A percentile compares a stretch with the other conserved stretches of the same genome.
Evolutionary conservation across 2,888 invertebrate species (phyloP).

Genomic region (Acleris laterana): DNA sequence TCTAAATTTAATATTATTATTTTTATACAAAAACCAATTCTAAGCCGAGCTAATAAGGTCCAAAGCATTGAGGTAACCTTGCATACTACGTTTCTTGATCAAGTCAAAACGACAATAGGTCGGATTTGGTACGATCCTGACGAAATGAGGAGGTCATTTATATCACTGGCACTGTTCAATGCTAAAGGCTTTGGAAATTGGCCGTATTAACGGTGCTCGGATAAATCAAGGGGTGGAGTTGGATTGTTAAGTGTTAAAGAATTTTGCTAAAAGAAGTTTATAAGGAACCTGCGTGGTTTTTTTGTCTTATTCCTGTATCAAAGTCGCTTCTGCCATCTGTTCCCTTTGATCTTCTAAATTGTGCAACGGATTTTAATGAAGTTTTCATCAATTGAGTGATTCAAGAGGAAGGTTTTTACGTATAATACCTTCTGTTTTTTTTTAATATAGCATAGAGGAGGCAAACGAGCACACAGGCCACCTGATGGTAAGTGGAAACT

Average conservation of each 20-base stretch:
- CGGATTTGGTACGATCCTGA: slow-evolving; percentile 48
- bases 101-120: slow-evolving; percentile 58
- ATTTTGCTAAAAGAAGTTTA: slow-evolving; percentile 26
- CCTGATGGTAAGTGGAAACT: too few relatives aligned
- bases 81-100: slow-evolving; percentile 51
- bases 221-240: slow-evolving; percentile 29
- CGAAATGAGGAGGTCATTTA: slow-evolving; percentile 52
- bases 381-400: too few relatives aligned
- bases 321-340: too few relatives aligned
- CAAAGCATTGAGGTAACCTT: slow-evolving; percentile 25
- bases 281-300: not conserved
- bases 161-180: slow-evolving; percentile 43
- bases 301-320: too few relatives aligned
- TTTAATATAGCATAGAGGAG: too few relatives aligned
- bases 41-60: slow-evolving; percentile 18
- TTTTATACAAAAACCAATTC: not conserved
- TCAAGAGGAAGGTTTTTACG: too few relatives aligned
- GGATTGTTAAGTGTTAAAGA: not conserved
- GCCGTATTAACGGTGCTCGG: slow-evolving; percentile 31
- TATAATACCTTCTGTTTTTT: too few relatives aligned
- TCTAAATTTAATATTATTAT: slow-evolving; percentile 34
- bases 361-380: too few relatives aligned
- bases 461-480: too few relatives aligned
- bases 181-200: slow-evolving; percentile 39
- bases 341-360: too few relatives aligned